Percentiles rank a stretch among this genome's conserved stretches.
Evolutionary conservation across 2,797 vertebrate species (phyloP).

Genomic region (Limnodromus scolopaceus): DNA sequence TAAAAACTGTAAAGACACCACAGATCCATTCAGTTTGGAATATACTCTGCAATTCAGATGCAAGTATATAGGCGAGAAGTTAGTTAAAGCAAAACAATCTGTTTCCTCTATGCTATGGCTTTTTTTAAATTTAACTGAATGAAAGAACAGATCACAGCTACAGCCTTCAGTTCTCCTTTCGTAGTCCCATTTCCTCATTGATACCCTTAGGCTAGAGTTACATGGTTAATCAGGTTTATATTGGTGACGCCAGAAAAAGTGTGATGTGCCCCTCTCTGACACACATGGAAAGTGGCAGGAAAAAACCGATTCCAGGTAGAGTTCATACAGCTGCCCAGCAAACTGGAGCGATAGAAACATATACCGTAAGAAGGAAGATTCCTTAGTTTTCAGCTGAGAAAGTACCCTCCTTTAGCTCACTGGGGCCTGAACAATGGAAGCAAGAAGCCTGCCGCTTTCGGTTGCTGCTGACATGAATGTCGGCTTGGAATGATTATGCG

Average conservation of each 20-base stretch:
- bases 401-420: background rate
- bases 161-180: background rate
- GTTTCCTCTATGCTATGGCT: background rate
- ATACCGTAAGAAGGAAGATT: rapidly evolving
- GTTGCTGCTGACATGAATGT: background rate
- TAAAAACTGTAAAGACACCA: background rate
- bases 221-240: too few species aligned
- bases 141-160: background rate
- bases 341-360: background rate
- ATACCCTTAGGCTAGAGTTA: background rate
- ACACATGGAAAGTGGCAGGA: background rate
- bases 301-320: background rate
- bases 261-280: background rate
- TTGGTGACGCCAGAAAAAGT: background rate
- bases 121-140: background rate
- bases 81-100: background rate
- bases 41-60: background rate
- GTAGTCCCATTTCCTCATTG: background rate
- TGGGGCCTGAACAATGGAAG: background rate
- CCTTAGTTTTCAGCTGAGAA: background rate
- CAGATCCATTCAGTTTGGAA: background rate
- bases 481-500: background rate
- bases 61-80: background rate
- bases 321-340: background rate
- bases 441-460: background rate